Conservation (phyloP, 2,888 invertebrate species). For the Apodemia duryi region DNA sequence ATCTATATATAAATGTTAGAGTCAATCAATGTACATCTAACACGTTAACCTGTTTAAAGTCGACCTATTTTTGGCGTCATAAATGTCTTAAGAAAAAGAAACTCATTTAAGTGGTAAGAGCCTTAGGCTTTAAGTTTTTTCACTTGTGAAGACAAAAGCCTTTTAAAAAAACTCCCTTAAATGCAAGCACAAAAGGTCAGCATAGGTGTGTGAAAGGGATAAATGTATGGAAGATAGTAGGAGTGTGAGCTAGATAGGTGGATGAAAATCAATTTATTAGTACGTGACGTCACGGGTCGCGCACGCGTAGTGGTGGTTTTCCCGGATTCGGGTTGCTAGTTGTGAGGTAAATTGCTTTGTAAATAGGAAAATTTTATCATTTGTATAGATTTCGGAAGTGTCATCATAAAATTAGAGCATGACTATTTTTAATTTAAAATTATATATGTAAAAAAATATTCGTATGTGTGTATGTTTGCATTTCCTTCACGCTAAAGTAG, state of each 20-base stretch:
- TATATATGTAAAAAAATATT: too few relatives aligned
- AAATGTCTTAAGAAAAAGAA: slow-evolving; percentile 32
- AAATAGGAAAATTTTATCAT: not conserved
- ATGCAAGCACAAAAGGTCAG: slow-evolving; percentile 74
- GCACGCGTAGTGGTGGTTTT: slow-evolving; percentile 57
- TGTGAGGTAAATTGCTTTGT: slow-evolving; percentile 30
- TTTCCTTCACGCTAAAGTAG: too few relatives aligned
- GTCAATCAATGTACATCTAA: slow-evolving; percentile 19
- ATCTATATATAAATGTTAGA: not conserved
- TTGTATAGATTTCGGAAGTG: not conserved
- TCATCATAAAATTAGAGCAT: too few relatives aligned
- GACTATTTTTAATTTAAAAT: too few relatives aligned
- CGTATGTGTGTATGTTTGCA: too few relatives aligned
- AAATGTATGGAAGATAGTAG: slow-evolving; percentile 33
- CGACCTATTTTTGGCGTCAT: slow-evolving; percentile 30
- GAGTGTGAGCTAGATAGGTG: slow-evolving; percentile 47
- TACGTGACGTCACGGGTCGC: slow-evolving; percentile 72
- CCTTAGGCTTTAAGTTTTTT: slow-evolving; percentile 58
- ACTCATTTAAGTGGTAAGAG: slow-evolving; percentile 46
- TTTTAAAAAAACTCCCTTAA: slow-evolving; percentile 56
- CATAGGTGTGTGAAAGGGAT: slow-evolving; percentile 56
- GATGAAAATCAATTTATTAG: slow-evolving; percentile 80
- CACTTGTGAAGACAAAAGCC: slow-evolving; percentile 65
- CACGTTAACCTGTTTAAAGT: slow-evolving; percentile 26
- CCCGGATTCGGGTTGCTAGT: slow-evolving; percentile 67